A percentile compares a stretch with the other conserved stretches of the same genome.
Evolutionary conservation across 2,797 vertebrate genomes (phyloP).

Genomic region (Podarcis lilfordi): DNA sequence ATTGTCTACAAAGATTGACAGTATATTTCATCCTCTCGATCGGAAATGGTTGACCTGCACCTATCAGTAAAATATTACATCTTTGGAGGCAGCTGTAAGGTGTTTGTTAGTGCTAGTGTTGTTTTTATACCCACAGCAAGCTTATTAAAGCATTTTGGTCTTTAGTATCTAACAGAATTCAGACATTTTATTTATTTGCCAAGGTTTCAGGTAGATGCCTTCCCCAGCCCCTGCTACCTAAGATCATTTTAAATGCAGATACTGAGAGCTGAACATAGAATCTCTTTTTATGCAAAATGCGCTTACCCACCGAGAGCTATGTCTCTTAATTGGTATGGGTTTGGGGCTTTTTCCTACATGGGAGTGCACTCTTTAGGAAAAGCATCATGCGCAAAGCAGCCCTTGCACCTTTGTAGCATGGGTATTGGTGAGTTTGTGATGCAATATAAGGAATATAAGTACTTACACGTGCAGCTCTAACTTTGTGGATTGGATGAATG

Average conservation of each 20-base stretch:
- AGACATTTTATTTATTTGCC: not conserved
- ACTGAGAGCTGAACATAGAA: not conserved
- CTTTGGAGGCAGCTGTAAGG: no score
- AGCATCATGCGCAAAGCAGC: not conserved
- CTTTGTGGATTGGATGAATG: not conserved
- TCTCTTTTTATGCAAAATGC: not conserved
- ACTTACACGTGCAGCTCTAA: not conserved
- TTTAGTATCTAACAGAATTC: not conserved
- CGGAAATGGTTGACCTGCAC: not conserved
- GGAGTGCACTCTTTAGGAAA: not conserved
- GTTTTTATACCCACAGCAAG: not conserved
- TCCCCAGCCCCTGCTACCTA: not conserved
- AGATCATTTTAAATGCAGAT: not conserved
- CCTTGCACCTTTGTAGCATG: not conserved
- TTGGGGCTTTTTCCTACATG: not conserved
- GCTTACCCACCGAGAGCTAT: not conserved
- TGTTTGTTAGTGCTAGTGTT: not conserved
- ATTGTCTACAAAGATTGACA: not conserved
- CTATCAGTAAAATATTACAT: no score
- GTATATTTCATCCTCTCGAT: not conserved
- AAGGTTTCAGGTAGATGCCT: not conserved
- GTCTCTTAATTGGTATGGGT: not conserved
- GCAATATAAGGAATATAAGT: no score
- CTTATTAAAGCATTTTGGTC: not conserved
- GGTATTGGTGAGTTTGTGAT: no score